Evolutionary conservation across 2,888 invertebrate genomes (phyloP), one percentile per base, ranked within the genome.

Genomic region (Lacanobia wlatinum): DNA sequence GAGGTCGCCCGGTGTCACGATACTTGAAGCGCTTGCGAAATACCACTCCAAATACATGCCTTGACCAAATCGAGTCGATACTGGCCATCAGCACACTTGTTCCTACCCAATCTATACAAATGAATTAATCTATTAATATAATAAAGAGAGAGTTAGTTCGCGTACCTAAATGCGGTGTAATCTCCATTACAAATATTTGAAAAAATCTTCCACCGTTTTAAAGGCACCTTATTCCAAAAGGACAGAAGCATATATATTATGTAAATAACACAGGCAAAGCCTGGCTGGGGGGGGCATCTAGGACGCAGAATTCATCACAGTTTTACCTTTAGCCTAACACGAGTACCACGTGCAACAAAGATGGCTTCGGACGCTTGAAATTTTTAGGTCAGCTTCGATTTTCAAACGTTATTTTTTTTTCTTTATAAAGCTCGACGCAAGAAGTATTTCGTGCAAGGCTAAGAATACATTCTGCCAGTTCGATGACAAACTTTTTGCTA

Each of bases 1-100:
- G 89, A 91, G 91, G 91, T 86, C 89, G 82, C 62, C 85, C 67
- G 67, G 80, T 86, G 85, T 88, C 89, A 89, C 88, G 89, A 88
- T 82, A 87, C 85, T 84, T 84, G 80, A 80, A 65, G 70, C 52
- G 59, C 21, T 88, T 87, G 76, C 81, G 74, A 77, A 77, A 84
- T 63, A 61, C 65, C 64, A 58, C 52, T 76, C 66, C 63, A 81
- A 70, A 81, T 76, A 70, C 21, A 69, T 48, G 50, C 21, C 72
- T 71, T 72, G 64, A n/a, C 23, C 48, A 14, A 61, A 50, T 59
- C 16, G 23, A 66, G 21, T 53, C 14, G 40, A 48, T 66, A 50
- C 60, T 48, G 18, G 10, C 7, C 43, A 63, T 59, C 40, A 8
- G 8, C 55, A 40, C 16, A 58, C 50, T 68, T 66, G 12, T 38